phyloP scores from a whole-genome alignment of 2,113 vertebrate genomes.

The Lates calcarifer region DNA sequence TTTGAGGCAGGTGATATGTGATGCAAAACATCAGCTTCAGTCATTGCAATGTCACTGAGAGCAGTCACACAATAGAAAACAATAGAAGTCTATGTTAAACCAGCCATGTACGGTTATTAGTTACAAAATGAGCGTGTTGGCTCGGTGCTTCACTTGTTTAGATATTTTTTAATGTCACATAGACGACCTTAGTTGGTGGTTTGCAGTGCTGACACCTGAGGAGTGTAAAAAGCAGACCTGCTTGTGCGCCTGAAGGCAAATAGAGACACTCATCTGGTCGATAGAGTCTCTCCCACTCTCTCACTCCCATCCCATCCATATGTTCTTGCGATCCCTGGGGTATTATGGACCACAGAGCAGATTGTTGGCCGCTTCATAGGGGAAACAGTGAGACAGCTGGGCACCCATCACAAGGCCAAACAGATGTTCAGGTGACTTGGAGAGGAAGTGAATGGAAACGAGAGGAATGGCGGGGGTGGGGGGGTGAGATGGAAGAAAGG shows the following conservation, averaged over 20 bases:
- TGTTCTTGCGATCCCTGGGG: conserved; percentile 63
- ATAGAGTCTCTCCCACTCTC: conserved; percentile 45
- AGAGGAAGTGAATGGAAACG: conserved; percentile 59
- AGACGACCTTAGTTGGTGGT: conserved; percentile 46
- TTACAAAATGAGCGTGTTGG: conserved; percentile 24
- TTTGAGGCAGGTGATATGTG: conserved; percentile 42
- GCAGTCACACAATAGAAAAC: too few relatives aligned
- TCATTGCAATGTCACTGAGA: conserved; percentile 21
- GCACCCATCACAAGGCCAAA: conserved; percentile 75
- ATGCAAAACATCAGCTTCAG: conserved; percentile 21
- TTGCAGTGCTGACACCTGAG: conserved; percentile 60
- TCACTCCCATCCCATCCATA: conserved; percentile 65
- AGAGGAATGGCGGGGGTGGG: conserved; percentile 3
- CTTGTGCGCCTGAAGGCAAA: conserved; percentile 67
- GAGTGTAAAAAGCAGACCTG: conserved; percentile 53
- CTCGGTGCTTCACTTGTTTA: conserved; percentile 24
- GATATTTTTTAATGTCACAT: conserved; percentile 34
- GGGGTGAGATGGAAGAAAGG: conserved; percentile 43
- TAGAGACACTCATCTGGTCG: conserved; percentile 66
- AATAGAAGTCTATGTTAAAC: conserved; percentile 34
- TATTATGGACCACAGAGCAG: conserved; percentile 72
- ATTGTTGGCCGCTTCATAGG: conserved; percentile 75
- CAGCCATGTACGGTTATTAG: conserved; percentile 42
- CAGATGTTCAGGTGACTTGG: conserved; percentile 80
- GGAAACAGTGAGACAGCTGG: conserved; percentile 77